A percentile compares a stretch with the other conserved stretches of the same genome.
phyloP scores from a whole-genome alignment of 1,140 invertebrate species.

The Eubasilissa regina region DNA sequence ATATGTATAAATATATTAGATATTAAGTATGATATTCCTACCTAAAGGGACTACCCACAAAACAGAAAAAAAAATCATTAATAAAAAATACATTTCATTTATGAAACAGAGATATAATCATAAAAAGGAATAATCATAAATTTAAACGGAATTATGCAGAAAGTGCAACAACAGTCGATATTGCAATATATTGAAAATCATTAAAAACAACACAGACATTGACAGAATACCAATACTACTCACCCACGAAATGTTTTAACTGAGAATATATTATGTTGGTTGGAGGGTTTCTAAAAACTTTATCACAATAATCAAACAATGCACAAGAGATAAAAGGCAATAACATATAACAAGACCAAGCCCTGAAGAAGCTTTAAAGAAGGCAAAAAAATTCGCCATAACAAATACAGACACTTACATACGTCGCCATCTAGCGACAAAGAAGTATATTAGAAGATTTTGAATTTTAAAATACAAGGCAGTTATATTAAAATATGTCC shows the following conservation, averaged over 20 bases:
- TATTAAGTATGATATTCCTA: not conserved
- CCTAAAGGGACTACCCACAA: not conserved
- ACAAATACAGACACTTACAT: not conserved
- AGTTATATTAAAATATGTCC: not conserved
- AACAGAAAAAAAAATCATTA: not conserved
- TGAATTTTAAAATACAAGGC: constrained; percentile 24
- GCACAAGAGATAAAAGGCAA: constrained; percentile 8
- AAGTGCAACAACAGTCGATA: no score
- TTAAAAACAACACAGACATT: constrained; percentile 28
- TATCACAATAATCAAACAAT: constrained; percentile 4
- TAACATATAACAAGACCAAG: constrained; percentile 19
- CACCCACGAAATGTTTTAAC: not conserved
- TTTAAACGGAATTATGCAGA: no score
- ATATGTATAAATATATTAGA: not conserved
- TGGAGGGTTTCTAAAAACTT: constrained; percentile 8
- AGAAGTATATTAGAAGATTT: not conserved
- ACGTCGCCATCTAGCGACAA: constrained; percentile 11
- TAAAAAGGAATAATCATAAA: not conserved
- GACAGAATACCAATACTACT: constrained; percentile 3
- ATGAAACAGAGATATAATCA: not conserved
- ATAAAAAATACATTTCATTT: not conserved
- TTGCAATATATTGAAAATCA: not conserved
- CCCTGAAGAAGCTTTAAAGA: constrained; percentile 6
- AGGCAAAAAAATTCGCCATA: constrained; percentile 20
- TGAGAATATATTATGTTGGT: not conserved